Conservation (phyloP, 2,797 vertebrate species). For the Bovichtus diacanthus region DNA sequence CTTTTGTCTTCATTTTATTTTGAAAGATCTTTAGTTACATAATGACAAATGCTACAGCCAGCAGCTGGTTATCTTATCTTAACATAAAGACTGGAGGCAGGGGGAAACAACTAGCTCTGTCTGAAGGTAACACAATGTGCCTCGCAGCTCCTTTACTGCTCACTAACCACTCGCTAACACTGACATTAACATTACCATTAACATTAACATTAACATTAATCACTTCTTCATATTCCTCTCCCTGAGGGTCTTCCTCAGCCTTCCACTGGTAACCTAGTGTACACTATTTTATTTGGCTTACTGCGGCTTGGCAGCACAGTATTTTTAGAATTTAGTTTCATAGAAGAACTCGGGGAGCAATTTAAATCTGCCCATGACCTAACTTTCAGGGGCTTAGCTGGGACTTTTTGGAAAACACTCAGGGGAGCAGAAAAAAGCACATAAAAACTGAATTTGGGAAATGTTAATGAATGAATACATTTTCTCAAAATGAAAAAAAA, state of each 20-base stretch:
- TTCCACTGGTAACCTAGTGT: not conserved
- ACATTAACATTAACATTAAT: not conserved
- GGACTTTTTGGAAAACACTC: constrained; percentile 10
- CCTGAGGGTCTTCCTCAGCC: constrained; percentile 16
- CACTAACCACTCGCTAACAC: not conserved
- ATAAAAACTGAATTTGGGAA: constrained; percentile 20
- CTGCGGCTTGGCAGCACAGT: not conserved
- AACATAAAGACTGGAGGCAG: not conserved
- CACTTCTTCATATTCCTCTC: not conserved
- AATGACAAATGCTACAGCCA: not conserved
- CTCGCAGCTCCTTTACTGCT: not conserved
- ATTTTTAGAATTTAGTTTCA: constrained; percentile 3
- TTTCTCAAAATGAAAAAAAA: constrained; percentile 1
- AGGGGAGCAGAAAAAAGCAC: constrained; percentile 4
- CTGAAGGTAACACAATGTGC: not conserved
- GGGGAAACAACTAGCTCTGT: not conserved
- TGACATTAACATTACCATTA: not conserved
- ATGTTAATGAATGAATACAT: constrained; percentile 43
- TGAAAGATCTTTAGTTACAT: not conserved
- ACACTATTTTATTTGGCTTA: not conserved
- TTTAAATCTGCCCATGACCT: constrained; percentile 37
- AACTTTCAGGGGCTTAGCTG: constrained; percentile 20
- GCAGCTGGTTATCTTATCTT: not conserved
- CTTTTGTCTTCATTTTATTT: not conserved
- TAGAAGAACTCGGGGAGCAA: constrained; percentile 14